Evolutionary conservation across 2,888 invertebrate species (phyloP), one percentile per base, ranked within the genome.

Genomic region (Taphrorychus bicolor): DNA sequence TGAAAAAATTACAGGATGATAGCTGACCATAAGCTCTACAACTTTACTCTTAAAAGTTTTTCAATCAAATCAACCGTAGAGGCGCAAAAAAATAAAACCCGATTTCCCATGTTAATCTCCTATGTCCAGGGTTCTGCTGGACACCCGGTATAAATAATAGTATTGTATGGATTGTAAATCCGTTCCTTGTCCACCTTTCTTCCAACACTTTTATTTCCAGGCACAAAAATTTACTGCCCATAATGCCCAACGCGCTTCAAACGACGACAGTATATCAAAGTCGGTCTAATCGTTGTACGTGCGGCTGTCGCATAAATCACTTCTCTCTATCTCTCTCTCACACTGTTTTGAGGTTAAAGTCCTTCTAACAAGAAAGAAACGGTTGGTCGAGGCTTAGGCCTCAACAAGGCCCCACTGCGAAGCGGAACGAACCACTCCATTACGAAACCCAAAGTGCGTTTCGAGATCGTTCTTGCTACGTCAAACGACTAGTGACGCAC

Each of bases 301-400:
- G 64, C 51, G 40, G 52, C 42, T 41, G 24, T 58, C 51, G 19
- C 16, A 58, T 64, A 64, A 64, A 64, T 58, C 57, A 58, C 16
- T 3, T 41, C 24, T 18, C 42, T 52, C 21, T 21, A 18, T 45
- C 32, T 32, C 11, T 32, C 9, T 32, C 32, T n/a, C n/a, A n/a
- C n/a, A n/a, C n/a, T 32, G 18, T 58, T 54, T 52, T 21, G 49
- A 58, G 64, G 64, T 64, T 64, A 64, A 64, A 64, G 64, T 58
- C 64, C 64, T 64, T 19, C 51, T 52, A 52, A 64, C 58, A 58
- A 64, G 64, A 64, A 64, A 58, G 41, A 40, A 63, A 57, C 63
- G 49, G 64, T 58, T 52, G 22, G 57, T 58, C 45, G 51, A 51
- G 56, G 40, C 40, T 51, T 56, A 41, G 21, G 24, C 59, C 48